phyloP scores from a whole-genome alignment of 2,797 vertebrate genomes.

The Lindbergichthys nudifrons region DNA sequence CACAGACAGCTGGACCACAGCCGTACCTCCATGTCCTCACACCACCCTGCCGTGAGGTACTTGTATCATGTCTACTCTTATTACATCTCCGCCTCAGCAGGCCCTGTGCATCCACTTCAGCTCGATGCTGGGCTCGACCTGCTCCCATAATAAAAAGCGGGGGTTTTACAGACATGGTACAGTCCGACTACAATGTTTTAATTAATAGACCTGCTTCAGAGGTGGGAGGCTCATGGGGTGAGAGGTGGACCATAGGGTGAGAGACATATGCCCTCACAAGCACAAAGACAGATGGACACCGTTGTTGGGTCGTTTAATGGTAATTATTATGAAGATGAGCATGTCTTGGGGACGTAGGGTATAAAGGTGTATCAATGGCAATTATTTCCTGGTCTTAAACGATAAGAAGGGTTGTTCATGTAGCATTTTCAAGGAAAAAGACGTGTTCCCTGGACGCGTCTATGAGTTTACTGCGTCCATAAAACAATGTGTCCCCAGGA shows the following conservation, averaged over 20 bases:
- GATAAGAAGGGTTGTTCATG: background rate
- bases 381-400: conserved; percentile 5
- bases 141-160: conserved; percentile 41
- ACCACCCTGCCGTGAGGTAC: conserved; percentile 65
- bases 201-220: conserved; percentile 79
- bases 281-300: conserved; percentile 82
- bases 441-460: too few species aligned
- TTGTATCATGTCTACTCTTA: conserved; percentile 75
- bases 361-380: conserved; percentile 6
- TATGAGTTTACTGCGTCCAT: too few species aligned
- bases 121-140: conserved; percentile 50
- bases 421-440: too few species aligned
- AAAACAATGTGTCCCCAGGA: too few species aligned
- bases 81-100: conserved; percentile 71
- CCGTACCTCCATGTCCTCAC: conserved; percentile 42
- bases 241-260: conserved; percentile 74
- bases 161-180: conserved; percentile 46
- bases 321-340: conserved; percentile 70
- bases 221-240: conserved; percentile 67
- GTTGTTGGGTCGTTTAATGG: conserved; percentile 62
- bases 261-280: conserved; percentile 81
- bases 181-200: conserved; percentile 71
- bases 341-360: conserved; percentile 32
- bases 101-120: conserved; percentile 44
- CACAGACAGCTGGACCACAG: conserved; percentile 47